Base-by-base conservation (phyloP, 2,797 vertebrate species). In the Gymnopithys bicolor region DNA sequence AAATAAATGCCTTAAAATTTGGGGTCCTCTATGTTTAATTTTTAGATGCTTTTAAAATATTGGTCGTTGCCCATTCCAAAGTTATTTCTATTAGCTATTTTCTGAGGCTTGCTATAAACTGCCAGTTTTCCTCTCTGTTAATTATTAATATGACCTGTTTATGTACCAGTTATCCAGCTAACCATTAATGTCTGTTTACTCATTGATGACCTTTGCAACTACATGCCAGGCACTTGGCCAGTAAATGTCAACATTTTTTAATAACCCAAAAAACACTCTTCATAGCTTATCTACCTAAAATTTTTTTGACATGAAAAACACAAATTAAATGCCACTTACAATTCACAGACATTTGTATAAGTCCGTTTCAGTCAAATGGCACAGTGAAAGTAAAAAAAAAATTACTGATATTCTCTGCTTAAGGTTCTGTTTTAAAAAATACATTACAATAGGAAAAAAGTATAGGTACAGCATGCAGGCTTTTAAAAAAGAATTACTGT, bases 181-280 rank as follows among this genome's bases (percentile, higher is more conserved):
- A 99, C 98, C 99, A 99, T 99, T 99, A 99, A 99, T 99, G 99
- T 98, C 98, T 99, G 98, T 99, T 99, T 99, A 98, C 98, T 98
- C 98, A 98, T 97, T 97, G 98, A 98, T 99, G 99, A 99, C 99
- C 99, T 99, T 98, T 98, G 98, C 98, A 98, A 98, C 98, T 98
- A 97, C 94, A 97, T 98, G 97, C 96, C 97, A 97, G 97, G 97
- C 98, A 98, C 98, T 98, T 98, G 98, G 98, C 97, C 98, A 96
- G 97, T 97, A 98, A 99, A 99, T 98, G 98, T 98, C 98, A 98
- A 98, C 96, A 86, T 98, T 96, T 84, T 84, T 90, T 94, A 74
- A 84, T 96, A 96, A 90, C 62, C 79, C 95, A 93, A 96, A 77
- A 91, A 88, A 84, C 94, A 92, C 68, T 95, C 69, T 87, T 94